Evolutionary conservation across 2,888 invertebrate genomes (phyloP), one percentile per base, ranked within the genome.

Genomic region (Cryptocheilus praepositus): DNA sequence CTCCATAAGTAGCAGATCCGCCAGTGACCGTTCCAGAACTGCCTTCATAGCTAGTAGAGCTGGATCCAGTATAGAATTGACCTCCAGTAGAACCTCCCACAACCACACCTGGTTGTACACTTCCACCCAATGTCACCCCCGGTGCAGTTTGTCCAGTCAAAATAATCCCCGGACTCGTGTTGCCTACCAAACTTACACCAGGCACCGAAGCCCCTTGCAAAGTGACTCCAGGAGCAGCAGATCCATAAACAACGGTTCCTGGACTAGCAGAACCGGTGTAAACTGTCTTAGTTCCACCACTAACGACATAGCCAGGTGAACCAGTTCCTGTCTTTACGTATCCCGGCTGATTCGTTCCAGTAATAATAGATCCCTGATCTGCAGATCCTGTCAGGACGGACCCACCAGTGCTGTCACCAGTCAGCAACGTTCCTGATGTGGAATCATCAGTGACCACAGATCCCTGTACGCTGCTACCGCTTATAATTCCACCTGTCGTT

Each of bases 251-350:
- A 8, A 60, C 4, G 2, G 71, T 71, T 55, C 70, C 74, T n/a
- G 70, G 71, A 8, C 64, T 64, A 8, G 43, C 68, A n/a, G 72
- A 67, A 46, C 67, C 76, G n/a, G 63, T 25, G n/a, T 82, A 77
- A n/a, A 75, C 56, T 0, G 79, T 81, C 52, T 81, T 81, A 0
- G 73, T 54, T 57, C 79, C 82, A 5, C 68, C 70, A 8, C 44
- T 71, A 3, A 76, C 58, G 2, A 69, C 73, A n/a, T 81, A 83
- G 36, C 82, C 83, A 5, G 83, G 73, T 16, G 77, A 69, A n/a
- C 74, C 78, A 4, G 76, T 25, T 15, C 73, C 66, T 21, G 79
- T 74, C n/a, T 79, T 65, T 0, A 79, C 58, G 21, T 82, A 83
- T 36, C 80, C 84, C 36, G 85, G 82, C 18, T 73, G 70, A 22